These are phyloP conservation scores for Lepus timidus DNA, from an alignment of 2,113 vertebrate species.

Conservation along the genomic window DNA sequence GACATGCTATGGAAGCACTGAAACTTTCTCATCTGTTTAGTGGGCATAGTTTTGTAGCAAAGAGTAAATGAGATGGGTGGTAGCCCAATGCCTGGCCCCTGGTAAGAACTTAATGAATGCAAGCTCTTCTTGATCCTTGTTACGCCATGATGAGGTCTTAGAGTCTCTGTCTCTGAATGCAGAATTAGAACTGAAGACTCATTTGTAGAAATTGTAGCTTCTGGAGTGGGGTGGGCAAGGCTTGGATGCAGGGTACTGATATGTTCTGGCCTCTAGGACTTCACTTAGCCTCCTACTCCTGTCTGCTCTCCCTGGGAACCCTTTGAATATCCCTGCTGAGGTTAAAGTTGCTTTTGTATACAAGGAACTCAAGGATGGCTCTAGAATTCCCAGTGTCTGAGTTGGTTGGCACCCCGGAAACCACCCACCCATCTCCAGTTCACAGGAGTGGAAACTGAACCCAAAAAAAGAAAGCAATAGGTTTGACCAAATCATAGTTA, in stretches of 20 bases:
- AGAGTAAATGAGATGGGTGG: background rate
- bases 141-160: background rate
- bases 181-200: background rate
- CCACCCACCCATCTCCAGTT: background rate
- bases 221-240: background rate
- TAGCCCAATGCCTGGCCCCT: background rate
- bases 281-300: background rate
- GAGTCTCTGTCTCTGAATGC: background rate
- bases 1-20: background rate
- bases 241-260: background rate
- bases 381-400: background rate
- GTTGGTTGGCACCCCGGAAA: background rate
- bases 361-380: background rate
- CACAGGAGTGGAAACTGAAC: background rate
- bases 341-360: background rate
- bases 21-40: background rate
- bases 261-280: background rate
- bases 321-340: background rate
- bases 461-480: background rate
- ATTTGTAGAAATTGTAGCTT: slow-evolving; percentile 36
- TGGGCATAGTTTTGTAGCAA: background rate
- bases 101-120: background rate
- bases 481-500: background rate
- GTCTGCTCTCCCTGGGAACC: background rate
- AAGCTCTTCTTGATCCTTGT: background rate